A percentile compares a stretch with the other conserved stretches of the same genome.
phyloP scores from a whole-genome alignment of 2,888 invertebrate species.

The Xylota sylvarum region DNA sequence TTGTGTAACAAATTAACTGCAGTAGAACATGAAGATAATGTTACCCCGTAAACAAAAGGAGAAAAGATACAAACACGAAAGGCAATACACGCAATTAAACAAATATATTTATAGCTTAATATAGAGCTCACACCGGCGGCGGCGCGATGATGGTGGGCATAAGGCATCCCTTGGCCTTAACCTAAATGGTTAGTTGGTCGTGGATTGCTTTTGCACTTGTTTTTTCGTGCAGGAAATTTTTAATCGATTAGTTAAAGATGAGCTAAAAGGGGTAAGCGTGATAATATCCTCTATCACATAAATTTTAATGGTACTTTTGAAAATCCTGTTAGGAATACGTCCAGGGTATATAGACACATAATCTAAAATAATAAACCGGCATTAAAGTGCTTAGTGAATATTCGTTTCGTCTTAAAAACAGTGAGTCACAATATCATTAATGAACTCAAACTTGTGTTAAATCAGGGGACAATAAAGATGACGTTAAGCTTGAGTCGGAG shows the following conservation, averaged over 20 bases:
- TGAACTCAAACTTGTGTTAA: too few relatives aligned
- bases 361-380: too few relatives aligned
- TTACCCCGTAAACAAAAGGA: constrained; percentile 7
- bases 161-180: constrained; percentile 9
- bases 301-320: too few relatives aligned
- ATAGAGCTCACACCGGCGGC: not conserved
- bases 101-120: not conserved
- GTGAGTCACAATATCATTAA: too few relatives aligned
- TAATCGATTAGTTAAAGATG: not conserved
- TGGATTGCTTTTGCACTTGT: not conserved
- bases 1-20: constrained; percentile 27
- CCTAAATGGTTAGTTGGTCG: not conserved
- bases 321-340: too few relatives aligned
- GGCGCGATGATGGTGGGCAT: not conserved
- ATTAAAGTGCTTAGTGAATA: too few relatives aligned
- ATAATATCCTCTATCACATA: too few relatives aligned
- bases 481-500: too few relatives aligned
- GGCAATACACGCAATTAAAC: constrained; percentile 9
- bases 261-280: not conserved
- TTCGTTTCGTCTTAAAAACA: too few relatives aligned
- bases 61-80: constrained; percentile 9
- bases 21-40: constrained; percentile 24
- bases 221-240: not conserved
- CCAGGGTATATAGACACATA: too few relatives aligned
- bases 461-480: too few relatives aligned